phyloP scores from a whole-genome alignment of 35 echinoderm and acorn worm species.

The Lytechinus variegatus region DNA sequence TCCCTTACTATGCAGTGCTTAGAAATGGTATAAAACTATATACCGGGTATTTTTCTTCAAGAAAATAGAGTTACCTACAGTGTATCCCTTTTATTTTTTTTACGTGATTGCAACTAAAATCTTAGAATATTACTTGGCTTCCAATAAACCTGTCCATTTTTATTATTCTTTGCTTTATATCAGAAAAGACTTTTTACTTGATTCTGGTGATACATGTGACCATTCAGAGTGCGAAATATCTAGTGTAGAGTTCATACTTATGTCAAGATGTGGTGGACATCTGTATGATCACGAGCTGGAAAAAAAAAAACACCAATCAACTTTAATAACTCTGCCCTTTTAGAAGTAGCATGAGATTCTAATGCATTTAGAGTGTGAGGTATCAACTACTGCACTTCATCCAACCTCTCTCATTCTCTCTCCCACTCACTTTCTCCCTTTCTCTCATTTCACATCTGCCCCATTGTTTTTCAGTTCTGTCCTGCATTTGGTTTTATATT shows the following conservation, averaged over 20 bases:
- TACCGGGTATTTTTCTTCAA: no score
- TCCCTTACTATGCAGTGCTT: no score
- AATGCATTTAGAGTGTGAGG: background rate
- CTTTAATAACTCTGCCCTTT: constrained; percentile 12
- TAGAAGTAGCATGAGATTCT: background rate
- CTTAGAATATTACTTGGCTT: no score
- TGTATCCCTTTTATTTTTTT: no score
- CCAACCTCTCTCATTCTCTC: background rate
- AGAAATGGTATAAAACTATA: no score
- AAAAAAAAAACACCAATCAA: background rate
- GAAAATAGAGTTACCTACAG: no score
- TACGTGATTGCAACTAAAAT: no score
- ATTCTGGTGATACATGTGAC: background rate
- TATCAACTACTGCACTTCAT: background rate
- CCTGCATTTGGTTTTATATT: no score
- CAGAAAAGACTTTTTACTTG: no score
- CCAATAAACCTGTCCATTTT: no score
- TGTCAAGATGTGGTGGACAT: background rate
- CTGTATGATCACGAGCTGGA: background rate
- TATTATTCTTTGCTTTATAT: no score
- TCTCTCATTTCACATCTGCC: background rate
- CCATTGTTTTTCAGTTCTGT: no score
- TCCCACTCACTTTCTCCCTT: background rate
- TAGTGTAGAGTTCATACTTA: background rate
- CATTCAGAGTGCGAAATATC: background rate